Conservation (phyloP, 2,888 invertebrate genomes). For the Aspidiotus destructor region DNA sequence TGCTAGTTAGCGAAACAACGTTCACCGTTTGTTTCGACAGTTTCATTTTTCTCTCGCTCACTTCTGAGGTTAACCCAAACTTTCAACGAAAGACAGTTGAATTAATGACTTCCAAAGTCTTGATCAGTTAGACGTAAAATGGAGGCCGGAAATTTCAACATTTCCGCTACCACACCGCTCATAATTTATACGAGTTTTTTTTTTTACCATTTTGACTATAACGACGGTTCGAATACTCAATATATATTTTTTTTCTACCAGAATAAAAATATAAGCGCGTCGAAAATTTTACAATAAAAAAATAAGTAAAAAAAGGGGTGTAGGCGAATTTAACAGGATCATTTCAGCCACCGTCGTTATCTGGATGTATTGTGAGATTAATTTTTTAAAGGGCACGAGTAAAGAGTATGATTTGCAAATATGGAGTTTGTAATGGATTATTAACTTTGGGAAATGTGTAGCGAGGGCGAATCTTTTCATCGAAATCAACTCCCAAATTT, state of each 20-base stretch:
- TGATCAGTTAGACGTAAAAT: conserved; percentile 1
- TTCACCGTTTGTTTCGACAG: conserved; percentile 1
- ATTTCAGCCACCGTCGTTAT: no score
- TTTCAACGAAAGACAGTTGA: conserved; percentile 1
- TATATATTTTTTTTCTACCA: no score
- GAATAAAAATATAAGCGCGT: no score
- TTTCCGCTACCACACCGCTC: neutral
- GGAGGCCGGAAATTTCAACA: neutral
- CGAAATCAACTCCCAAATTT: conserved; percentile 2
- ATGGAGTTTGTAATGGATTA: neutral
- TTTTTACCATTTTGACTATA: neutral
- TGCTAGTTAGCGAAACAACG: neutral
- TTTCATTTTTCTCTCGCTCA: neutral
- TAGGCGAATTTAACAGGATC: no score
- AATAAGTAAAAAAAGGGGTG: no score
- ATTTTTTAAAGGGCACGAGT: no score
- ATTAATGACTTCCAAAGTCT: conserved; percentile 2
- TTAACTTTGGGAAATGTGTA: neutral
- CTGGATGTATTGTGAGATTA: no score
- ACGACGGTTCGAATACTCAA: neutral
- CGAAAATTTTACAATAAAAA: no score
- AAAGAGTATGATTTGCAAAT: neutral
- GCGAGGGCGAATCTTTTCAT: conserved; percentile 1
- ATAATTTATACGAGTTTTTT: conserved; percentile 1
- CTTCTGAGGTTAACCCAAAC: neutral